Conservation (phyloP, 35 echinoderm and acorn worm species). For the Patiria miniata region DNA sequence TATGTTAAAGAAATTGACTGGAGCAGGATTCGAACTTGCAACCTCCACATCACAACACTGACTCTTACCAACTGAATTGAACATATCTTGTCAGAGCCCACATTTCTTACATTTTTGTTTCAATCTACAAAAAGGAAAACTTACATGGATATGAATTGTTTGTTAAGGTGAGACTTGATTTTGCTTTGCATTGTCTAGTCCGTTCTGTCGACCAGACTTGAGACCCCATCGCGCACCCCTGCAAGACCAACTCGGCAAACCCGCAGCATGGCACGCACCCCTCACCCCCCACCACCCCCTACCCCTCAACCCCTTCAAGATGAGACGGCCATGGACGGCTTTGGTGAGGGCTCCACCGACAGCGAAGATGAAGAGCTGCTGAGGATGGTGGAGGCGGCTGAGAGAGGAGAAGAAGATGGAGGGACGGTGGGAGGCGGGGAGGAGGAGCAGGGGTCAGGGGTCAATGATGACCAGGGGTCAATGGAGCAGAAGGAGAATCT, state of each 20-base stretch:
- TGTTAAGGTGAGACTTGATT: too few relatives aligned
- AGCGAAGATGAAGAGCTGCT: constrained; percentile 75
- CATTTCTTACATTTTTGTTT: too few relatives aligned
- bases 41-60: too few relatives aligned
- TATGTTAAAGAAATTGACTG: too few relatives aligned
- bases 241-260: not conserved
- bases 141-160: too few relatives aligned
- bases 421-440: not conserved
- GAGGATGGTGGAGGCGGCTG: constrained; percentile 73
- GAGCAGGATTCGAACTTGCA: too few relatives aligned
- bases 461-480: constrained; percentile 42
- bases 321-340: constrained; percentile 2
- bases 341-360: constrained; percentile 21
- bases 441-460: not conserved
- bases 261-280: constrained; percentile 14
- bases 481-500: constrained; percentile 80
- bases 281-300: not conserved
- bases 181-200: constrained; percentile 38
- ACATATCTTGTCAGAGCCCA: too few relatives aligned
- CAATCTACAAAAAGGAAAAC: too few relatives aligned
- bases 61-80: too few relatives aligned
- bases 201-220: constrained; percentile 36
- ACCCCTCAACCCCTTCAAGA: not conserved
- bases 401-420: constrained; percentile 6
- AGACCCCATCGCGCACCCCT: constrained; percentile 45